phyloP scores from a whole-genome alignment of 2,888 invertebrate genomes.

The Rhyacophila evoluta region DNA sequence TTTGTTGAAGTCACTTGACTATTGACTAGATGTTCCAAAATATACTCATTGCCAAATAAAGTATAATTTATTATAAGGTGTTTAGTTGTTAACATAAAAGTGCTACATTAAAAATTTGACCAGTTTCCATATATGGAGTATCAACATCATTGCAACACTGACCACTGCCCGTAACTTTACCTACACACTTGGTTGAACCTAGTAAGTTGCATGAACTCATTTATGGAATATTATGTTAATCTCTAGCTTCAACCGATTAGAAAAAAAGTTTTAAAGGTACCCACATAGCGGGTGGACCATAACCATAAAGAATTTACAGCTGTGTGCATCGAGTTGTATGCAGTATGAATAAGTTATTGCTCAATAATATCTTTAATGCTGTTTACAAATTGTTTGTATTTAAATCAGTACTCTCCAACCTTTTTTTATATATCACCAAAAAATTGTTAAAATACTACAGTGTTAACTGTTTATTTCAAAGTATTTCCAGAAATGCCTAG shows the following conservation, averaged over 20 bases:
- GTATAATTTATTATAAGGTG: too few species aligned
- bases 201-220: not conserved
- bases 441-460: too few species aligned
- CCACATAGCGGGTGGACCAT: not conserved
- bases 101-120: not conserved
- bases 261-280: not conserved
- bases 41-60: too few species aligned
- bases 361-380: not conserved
- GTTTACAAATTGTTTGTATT: too few species aligned
- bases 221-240: not conserved
- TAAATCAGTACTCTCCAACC: too few species aligned
- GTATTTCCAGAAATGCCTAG: too few species aligned
- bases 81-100: too few species aligned
- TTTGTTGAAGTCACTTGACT: too few species aligned
- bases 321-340: not conserved
- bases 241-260: not conserved
- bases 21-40: too few species aligned
- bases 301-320: not conserved
- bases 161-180: not conserved
- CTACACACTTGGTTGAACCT: not conserved
- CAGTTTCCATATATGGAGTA: not conserved
- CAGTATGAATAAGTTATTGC: not conserved
- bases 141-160: not conserved
- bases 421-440: too few species aligned
- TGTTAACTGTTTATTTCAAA: too few species aligned